Percentiles rank a stretch among this genome's conserved stretches.
phyloP scores from a whole-genome alignment of 2,888 invertebrate species.

The Leptinotarsa tumamoca region DNA sequence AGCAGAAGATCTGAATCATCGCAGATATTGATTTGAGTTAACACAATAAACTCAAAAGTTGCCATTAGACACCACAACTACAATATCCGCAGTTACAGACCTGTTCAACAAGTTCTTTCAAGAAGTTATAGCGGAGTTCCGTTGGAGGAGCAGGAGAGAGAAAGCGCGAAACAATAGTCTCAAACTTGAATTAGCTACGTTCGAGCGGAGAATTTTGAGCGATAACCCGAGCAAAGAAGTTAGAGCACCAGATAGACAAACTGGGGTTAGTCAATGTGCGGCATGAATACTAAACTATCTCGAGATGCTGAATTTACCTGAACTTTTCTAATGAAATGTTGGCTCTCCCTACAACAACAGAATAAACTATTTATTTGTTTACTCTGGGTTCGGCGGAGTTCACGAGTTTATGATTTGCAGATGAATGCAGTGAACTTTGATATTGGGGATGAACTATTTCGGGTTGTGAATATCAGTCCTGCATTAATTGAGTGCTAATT shows the following conservation, averaged over 20 bases:
- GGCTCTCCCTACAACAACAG: constrained; percentile 41
- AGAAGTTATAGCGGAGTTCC: constrained; percentile 13
- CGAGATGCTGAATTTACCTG: constrained; percentile 52
- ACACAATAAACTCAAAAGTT: too few species aligned
- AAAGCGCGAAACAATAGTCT: constrained; percentile 62
- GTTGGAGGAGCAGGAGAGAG: constrained; percentile 29
- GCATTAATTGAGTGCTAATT: neutral
- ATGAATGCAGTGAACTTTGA: neutral
- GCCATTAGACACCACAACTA: too few species aligned
- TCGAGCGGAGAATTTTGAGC: constrained; percentile 67
- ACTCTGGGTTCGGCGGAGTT: constrained; percentile 24
- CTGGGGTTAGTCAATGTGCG: constrained; percentile 56
- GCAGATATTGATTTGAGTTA: too few species aligned
- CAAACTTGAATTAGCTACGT: constrained; percentile 68
- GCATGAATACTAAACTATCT: constrained; percentile 57
- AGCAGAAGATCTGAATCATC: too few species aligned
- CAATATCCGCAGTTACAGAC: constrained; percentile 1
- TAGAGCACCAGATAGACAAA: constrained; percentile 59
- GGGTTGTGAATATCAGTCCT: neutral
- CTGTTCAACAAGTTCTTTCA: constrained; percentile 18
- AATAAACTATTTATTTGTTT: constrained; percentile 42
- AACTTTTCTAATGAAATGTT: constrained; percentile 57
- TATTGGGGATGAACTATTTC: neutral
- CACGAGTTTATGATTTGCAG: constrained; percentile 1
- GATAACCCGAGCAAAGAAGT: constrained; percentile 66